Evolutionary conservation across 1,140 invertebrate genomes (phyloP), one percentile per base, ranked within the genome.

Genomic region (Heliconius eleuchia): DNA sequence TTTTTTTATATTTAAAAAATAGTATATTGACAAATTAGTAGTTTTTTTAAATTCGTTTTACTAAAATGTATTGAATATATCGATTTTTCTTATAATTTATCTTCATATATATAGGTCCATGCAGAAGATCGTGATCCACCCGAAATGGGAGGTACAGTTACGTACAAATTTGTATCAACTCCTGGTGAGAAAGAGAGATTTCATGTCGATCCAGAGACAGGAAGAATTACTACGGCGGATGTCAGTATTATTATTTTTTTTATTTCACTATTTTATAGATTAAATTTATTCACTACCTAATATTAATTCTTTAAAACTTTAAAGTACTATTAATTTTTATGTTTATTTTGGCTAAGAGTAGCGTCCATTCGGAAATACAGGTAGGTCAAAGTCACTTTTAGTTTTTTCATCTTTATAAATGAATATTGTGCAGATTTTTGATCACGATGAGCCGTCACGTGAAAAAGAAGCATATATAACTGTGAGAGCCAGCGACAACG

Each of bases 391-490:
- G 9, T 39, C 50, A 7, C 34, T 46, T 42, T 23, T 70, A 7
- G 72, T 18, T 74, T 66, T 74, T 71, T 55, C 34, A 23, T 50
- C 76, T 34, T 46, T 71, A 70, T 77, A 55, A 80, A 80, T 18
- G 70, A 78, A 72, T 78, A 73, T 83, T 83, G 77, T 42, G 74
- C 95, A 97, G 95, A 95, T 96, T 70, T 97, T 98, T 86, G 97
- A 98, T 92, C 96, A 98, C 81, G 98, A 98, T 89, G 98, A 98
- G 86, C 98, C 98, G 11, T 95, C 96, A 18, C 95, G 97, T 83
- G 97, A 98, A 88, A 98, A 98, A 88, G 97, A 98, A 92, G 95
- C 96, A 6, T 98, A 97, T 85, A 95, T 97, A 57, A 95, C 95
- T 75, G 90, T 96, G 70, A 96, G 97, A 87, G 98, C 97, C 0